Evolutionary conservation across 2,113 vertebrate genomes (phyloP), one percentile per base, ranked within the genome.

Genomic region (Orcinus orca): DNA sequence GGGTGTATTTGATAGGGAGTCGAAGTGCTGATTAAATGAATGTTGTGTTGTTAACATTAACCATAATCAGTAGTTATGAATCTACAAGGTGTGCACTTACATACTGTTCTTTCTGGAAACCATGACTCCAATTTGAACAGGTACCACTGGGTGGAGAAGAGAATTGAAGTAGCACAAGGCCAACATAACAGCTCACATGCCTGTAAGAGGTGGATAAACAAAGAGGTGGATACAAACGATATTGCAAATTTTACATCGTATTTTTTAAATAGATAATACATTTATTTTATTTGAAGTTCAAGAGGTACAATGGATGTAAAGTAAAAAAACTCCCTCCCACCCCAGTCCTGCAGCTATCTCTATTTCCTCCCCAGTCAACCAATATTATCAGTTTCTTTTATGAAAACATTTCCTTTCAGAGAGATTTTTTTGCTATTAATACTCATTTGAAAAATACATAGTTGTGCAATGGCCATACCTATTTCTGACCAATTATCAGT

Each of bases 351-450:
- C 25, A 73, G 47, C 36, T 55, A 50, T 81, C 31, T 11, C 6
- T 36, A 41, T 73, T 71, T 81, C 17, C 33, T 47, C 17, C 41
- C 55, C 47, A 67, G 36, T 70, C 77, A 93, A 23, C 60, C 38
- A 50, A 29, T 74, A 90, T 67, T 94, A 55, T 74, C 23, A 93
- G 23, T 79, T 94, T 94, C 58, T 90, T 93, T 85, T 55, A 70
- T 73, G 70, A 92, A 95, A 95, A 25, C 25, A n/a, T 84, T 88
- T 81, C 68, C 67, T 77, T 95, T 84, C 60, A 58, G 71, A 91
- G 33, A 36, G 71, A 18, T 26, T 67, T 77, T 77, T 65, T 82
- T 94, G 26, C 29, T 76, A 50, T 60, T 81, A 38, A 41, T 90
- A 47, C 33, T 68, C 74, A 60, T 50, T 79, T 96, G 18, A 23